These are phyloP conservation scores for Calonectris borealis DNA, from an alignment of 2,113 vertebrate genomes.

Conservation along the genomic window DNA sequence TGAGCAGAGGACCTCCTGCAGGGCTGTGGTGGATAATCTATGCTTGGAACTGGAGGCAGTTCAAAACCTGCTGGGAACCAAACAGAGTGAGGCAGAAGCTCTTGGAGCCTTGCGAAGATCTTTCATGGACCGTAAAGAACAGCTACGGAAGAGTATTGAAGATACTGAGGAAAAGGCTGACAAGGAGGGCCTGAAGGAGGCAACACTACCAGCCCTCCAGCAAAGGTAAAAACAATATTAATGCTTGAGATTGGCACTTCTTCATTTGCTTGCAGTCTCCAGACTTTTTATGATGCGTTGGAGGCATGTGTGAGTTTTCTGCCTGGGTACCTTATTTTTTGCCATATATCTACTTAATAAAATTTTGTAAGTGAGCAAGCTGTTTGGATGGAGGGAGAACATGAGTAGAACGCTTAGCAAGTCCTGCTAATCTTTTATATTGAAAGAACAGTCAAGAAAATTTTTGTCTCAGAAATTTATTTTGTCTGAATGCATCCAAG, in stretches of 20 bases:
- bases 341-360: neutral
- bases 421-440: neutral
- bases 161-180: conserved; percentile 84
- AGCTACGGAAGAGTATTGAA: conserved; percentile 84
- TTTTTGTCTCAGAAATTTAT: neutral
- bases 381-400: neutral
- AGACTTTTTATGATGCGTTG: neutral
- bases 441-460: neutral
- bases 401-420: neutral
- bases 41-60: conserved; percentile 80
- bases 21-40: conserved; percentile 79
- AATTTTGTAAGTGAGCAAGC: neutral
- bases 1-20: conserved; percentile 86
- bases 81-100: conserved; percentile 92
- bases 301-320: neutral
- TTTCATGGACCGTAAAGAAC: conserved; percentile 84
- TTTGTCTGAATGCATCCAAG: neutral
- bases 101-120: conserved; percentile 79
- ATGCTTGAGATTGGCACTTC: neutral
- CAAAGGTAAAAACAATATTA: conserved; percentile 80
- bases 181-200: conserved; percentile 79
- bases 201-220: conserved; percentile 84
- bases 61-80: conserved; percentile 88
- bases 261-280: neutral
- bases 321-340: neutral